These are phyloP conservation scores for Enteromius unitaeniatus DNA, from an alignment of 2,797 vertebrate genomes.

Conservation along the genomic window DNA sequence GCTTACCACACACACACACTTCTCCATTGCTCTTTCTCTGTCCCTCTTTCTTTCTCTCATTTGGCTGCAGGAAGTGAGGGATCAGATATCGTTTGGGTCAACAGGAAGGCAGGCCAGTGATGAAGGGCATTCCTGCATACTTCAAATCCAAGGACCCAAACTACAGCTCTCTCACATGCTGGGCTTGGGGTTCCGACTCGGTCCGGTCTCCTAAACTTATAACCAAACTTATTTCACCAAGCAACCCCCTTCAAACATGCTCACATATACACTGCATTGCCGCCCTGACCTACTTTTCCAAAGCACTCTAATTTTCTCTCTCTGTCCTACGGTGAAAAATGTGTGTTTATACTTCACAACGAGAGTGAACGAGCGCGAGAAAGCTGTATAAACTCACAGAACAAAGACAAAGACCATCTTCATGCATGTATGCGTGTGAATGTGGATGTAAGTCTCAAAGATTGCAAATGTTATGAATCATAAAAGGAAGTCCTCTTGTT, in stretches of 20 bases:
- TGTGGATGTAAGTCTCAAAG: neutral
- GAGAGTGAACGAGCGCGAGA: conserved; percentile 3
- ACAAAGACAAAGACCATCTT: conserved; percentile 25
- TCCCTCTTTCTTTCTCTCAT: conserved; percentile 34
- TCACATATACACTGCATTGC: conserved; percentile 52
- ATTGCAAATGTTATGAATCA: conserved; percentile 24
- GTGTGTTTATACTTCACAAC: conserved; percentile 37
- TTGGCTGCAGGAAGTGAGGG: conserved; percentile 54
- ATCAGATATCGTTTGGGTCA: conserved; percentile 61
- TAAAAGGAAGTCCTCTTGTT: conserved; percentile 22
- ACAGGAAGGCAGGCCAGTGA: conserved; percentile 60
- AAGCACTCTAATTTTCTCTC: conserved; percentile 26
- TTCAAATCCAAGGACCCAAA: conserved; percentile 50
- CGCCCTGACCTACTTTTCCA: conserved; percentile 76
- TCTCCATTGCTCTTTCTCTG: conserved; percentile 7
- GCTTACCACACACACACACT: conserved; percentile 53
- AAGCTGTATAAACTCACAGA: conserved; percentile 26
- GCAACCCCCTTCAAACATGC: conserved; percentile 19
- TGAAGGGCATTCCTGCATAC: conserved; percentile 57
- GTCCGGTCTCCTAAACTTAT: neutral
- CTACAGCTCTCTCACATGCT: conserved; percentile 29
- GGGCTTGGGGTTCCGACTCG: neutral
- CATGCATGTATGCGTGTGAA: neutral
- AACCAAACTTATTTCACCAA: conserved; percentile 30
- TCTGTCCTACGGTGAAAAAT: conserved; percentile 37